phyloP scores from a whole-genome alignment of 2,113 vertebrate genomes.

The Dromaius novaehollandiae region DNA sequence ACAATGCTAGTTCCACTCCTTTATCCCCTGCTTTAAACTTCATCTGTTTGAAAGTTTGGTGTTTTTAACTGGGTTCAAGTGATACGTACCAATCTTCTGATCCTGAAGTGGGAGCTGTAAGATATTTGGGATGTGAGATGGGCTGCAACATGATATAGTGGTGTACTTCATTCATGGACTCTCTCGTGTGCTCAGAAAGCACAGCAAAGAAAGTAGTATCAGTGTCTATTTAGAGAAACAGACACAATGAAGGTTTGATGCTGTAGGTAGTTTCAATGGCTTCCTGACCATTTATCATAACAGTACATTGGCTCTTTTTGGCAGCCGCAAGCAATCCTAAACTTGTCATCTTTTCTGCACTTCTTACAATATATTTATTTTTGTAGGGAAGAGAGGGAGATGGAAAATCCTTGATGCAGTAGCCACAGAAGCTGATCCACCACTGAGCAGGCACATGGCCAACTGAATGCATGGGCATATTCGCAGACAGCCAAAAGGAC shows the following conservation, averaged over 20 bases:
- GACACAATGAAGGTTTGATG: not conserved
- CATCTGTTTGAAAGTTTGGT: not conserved
- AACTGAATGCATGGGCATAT: constrained; percentile 70
- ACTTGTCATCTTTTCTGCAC: not conserved
- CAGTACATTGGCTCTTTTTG: not conserved
- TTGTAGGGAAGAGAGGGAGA: not conserved
- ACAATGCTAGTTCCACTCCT: not conserved
- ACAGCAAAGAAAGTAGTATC: not conserved
- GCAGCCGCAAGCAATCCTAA: not conserved
- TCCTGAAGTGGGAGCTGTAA: not conserved
- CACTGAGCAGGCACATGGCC: constrained; percentile 67
- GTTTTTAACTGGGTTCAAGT: not conserved
- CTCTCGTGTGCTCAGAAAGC: not conserved
- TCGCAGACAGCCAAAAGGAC: constrained; percentile 69
- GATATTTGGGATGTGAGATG: not conserved
- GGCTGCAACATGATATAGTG: not conserved
- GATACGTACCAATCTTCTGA: not conserved
- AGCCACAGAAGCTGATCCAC: constrained; percentile 65
- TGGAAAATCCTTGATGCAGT: constrained; percentile 57
- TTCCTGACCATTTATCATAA: not conserved
- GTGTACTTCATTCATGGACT: not conserved
- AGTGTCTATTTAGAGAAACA: not conserved
- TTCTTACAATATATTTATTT: constrained; percentile 27
- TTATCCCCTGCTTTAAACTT: not conserved
- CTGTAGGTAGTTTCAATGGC: not conserved